Evolutionary conservation across 1,140 invertebrate genomes (phyloP), one percentile per base, ranked within the genome.

Genomic region (Ostrea denselamellosa): DNA sequence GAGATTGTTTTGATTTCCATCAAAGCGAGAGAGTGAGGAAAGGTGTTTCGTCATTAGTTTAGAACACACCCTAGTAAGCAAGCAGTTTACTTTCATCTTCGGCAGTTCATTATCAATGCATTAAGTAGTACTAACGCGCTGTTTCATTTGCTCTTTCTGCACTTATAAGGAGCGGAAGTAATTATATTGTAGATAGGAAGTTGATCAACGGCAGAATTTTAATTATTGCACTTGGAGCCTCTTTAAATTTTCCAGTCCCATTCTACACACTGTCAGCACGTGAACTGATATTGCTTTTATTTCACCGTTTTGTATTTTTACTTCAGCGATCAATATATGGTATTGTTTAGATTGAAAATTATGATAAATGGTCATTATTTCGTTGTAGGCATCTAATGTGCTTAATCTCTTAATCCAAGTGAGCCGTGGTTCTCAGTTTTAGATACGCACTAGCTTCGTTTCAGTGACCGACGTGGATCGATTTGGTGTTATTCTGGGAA

Each of bases 401-500:
- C 12, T 77, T 77, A 77, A 77, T 77, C 68, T 28, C 68, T 77
- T 28, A 77, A 77, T 77, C 28, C 68, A 14, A 17, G 68, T 34
- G 68, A 34, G 68, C 68, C 68, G 9, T 28, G 8, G 68, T 77
- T 77, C 68, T 77, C 68, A 77, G 25, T 28, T 62, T n/a, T n/a
- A 62, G 58, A 14, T 62, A 19, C 14, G 10, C 12, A 62, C 58
- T 62, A 19, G 58, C 58, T 62, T n/a, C 68, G 28, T 25, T 77
- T 25, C 12, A 77, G 14, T 34, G 8, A 77, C 65, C 25, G 65
- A 12, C 8, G 0, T 28, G 28, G 28, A 25, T 77, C 28, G 68
- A 77, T 77, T 28, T 77, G 9, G 68, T 28, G 68, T 25, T 77
- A 77, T 77, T 77, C 68, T 77, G 68, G 68, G 68, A 77, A 28